Evolutionary conservation across 2,888 invertebrate genomes (phyloP), one percentile per base, ranked within the genome.

Genomic region (Agrotis clavis): DNA sequence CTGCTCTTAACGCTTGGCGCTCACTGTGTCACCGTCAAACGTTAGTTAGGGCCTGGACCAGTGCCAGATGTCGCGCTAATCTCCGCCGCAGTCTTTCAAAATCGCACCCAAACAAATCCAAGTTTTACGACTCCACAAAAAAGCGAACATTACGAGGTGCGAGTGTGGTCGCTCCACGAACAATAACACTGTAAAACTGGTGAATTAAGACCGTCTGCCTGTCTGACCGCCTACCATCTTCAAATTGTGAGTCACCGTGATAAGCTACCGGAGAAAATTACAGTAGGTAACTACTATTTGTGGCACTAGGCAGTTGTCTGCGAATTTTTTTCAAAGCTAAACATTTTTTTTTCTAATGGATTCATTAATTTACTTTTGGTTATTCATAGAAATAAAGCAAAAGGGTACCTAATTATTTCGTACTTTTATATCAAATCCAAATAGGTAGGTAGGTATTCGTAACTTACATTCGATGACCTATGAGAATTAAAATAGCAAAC

Each of bases 121-220:
- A 85, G 79, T 89, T 92, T 92, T 90, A 93, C 88, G 88, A 89
- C 87, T 84, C 84, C 74, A 87, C 88, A 88, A 91, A 92, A 92
- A 91, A 89, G 73, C 74, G 68, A 86, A 88, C 82, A 84, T 86
- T 82, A 84, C 83, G 85, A 87, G 71, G 41, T 64, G 75, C 67
- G 69, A 76, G 41, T 41, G 41, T 41, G 41, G 9, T 41, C 41
- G 41, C 41, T 84, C 76, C 88, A 89, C 91, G 88, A 90, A 89
- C 86, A 91, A 90, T 91, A 89, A 88, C 83, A 85, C 88, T 67
- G 80, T 89, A 87, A 90, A 90, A 62, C 85, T 71, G 72, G 65
- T 87, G 84, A 91, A 91, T 91, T 90, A 92, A 86, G 76, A 76
- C 63, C 69, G 87, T 89, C 89, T 89, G 87, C 89, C 89, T 89